Base-by-base conservation (phyloP, 2,113 vertebrate genomes). In the Calidris pugnax region DNA sequence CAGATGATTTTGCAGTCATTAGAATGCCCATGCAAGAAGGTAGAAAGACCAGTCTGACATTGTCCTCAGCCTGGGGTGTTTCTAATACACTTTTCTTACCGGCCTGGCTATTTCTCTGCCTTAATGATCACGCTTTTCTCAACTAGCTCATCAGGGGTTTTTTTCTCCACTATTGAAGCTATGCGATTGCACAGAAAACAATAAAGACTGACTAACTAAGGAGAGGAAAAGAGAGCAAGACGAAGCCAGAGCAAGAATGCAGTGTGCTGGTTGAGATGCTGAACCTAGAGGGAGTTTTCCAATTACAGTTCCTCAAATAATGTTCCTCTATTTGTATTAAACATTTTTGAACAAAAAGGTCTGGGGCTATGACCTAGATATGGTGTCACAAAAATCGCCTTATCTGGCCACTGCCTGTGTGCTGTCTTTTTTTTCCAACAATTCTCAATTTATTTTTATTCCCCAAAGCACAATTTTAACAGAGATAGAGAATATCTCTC, bases 241-340 rank as follows among this genome's bases (percentile, higher is more conserved):
- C 43, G 45, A 90, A 94, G 6, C 10, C 35, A 86, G 45, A 86
- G 69, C 3, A 87, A 63, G 11, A 71, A 43, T 64, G 3, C 12
- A 43, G 12, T 33, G 10, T 68, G 10, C 14, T 62, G 37, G 4
- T 6, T 80, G 41, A 95, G 28, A 57, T 7, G 2, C 9, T 72
- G 45, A 88, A 85, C 22, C 32, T 79, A 57, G 22, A 72, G 26
- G 43, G 37, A 87, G 7, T 51, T 91, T 87, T 76, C 21, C 22
- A 85, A 50, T 77, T 94, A 72, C 35, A 76, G 30, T 56, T 92
- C 50, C 83, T 90, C 35, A 85, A 82, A 88, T 85, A 69, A 79
- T 76, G 50, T 71, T 88, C 10, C 67, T 81, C 22, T n/a, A 77
- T 89, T 63, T 90, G 4, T 78, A 90, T 71, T 77, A 84, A 53